phyloP scores from a whole-genome alignment of 2,797 vertebrate genomes.

The Melanotaenia pygmaea region DNA sequence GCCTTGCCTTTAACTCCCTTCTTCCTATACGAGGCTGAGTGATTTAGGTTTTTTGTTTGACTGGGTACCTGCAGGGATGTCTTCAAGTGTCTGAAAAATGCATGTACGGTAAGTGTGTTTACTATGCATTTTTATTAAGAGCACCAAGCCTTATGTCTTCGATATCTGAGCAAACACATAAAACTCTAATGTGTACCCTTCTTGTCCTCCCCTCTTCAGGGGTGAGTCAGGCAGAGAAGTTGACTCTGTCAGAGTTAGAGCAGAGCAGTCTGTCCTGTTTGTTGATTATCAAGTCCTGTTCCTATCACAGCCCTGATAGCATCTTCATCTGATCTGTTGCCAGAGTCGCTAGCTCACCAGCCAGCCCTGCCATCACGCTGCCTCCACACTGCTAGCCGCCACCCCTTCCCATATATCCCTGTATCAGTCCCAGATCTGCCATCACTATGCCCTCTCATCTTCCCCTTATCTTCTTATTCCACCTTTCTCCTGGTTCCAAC shows the following conservation, averaged over 20 bases:
- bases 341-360: conserved; percentile 64
- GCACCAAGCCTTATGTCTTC: conserved; percentile 33
- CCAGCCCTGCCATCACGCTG: conserved; percentile 53
- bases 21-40: conserved; percentile 81
- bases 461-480: conserved; percentile 79
- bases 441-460: conserved; percentile 76
- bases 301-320: conserved; percentile 84
- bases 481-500: conserved; percentile 70
- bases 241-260: conserved; percentile 60
- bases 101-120: conserved; percentile 1
- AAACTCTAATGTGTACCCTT: conserved; percentile 47
- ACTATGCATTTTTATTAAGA: conserved; percentile 42
- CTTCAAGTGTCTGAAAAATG: too few species aligned
- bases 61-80: conserved; percentile 33
- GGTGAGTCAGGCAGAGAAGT: conserved; percentile 62
- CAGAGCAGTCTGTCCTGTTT: conserved; percentile 72
- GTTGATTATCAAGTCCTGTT: conserved; percentile 74
- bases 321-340: conserved; percentile 88
- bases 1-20: conserved; percentile 63
- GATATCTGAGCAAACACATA: conserved; percentile 55
- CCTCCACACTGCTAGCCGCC: conserved; percentile 43
- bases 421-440: conserved; percentile 77
- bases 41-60: conserved; percentile 89
- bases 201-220: conserved; percentile 44
- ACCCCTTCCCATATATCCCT: conserved; percentile 53